A percentile compares a stretch with the other conserved stretches of the same genome.
Evolutionary conservation across 2,888 invertebrate genomes (phyloP).

Genomic region (Mechanitis mazaeus): DNA sequence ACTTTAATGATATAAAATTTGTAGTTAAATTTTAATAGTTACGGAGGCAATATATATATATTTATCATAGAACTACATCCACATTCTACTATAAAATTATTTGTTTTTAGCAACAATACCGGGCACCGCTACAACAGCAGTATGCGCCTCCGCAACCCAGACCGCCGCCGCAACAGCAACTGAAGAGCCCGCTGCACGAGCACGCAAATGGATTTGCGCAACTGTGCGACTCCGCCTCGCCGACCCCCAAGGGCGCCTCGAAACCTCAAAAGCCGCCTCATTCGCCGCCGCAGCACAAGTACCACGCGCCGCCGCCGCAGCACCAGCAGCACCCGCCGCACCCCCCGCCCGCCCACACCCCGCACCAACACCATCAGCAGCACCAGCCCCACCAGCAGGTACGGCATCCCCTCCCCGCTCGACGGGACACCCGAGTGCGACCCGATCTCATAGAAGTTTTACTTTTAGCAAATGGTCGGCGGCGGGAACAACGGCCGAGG

Average conservation of each 20-base stretch:
- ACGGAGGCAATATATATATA: too few relatives aligned
- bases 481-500: slow-evolving; percentile 58
- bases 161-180: slow-evolving; percentile 58
- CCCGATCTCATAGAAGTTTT: slow-evolving; percentile 16
- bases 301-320: slow-evolving; percentile 60
- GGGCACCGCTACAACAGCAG: slow-evolving; percentile 67
- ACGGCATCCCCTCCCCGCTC: slow-evolving; percentile 16
- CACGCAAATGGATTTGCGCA: slow-evolving; percentile 75
- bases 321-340: slow-evolving; percentile 50
- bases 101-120: slow-evolving; percentile 54
- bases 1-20: too few relatives aligned
- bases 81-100: not conserved
- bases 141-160: slow-evolving; percentile 60
- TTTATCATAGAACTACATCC: too few relatives aligned
- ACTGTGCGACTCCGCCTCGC: slow-evolving; percentile 77
- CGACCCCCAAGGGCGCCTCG: slow-evolving; percentile 63
- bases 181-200: slow-evolving; percentile 77
- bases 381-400: slow-evolving; percentile 35
- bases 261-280: slow-evolving; percentile 65
- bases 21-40: too few relatives aligned
- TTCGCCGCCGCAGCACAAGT: slow-evolving; percentile 72
- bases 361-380: slow-evolving; percentile 37
- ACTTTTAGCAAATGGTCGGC: slow-evolving; percentile 51
- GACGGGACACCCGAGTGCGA: slow-evolving; percentile 27
- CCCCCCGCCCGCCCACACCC: slow-evolving; percentile 62